Base-by-base conservation (phyloP, 2,888 invertebrate species). In the Bedellia somnulentella region DNA sequence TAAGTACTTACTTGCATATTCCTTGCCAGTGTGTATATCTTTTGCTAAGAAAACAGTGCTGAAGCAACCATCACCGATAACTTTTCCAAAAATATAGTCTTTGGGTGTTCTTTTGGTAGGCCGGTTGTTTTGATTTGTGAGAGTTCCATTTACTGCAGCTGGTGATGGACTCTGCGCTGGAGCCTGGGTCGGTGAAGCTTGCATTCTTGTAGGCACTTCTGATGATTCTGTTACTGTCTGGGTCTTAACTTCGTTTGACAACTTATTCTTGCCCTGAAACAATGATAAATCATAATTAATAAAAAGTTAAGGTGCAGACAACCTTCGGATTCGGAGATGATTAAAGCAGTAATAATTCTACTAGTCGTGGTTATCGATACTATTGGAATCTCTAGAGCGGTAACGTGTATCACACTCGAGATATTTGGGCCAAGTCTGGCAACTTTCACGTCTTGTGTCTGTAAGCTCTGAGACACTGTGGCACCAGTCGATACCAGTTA, bases 1-100 rank as follows among this genome's bases (percentile, higher is more conserved):
- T n/a, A n/a, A n/a, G n/a, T n/a, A 84, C 90, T 84, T 80, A 93
- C 93, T 95, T 78, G 97, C 97, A 84, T 87, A 93, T 79, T 96
- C 93, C 52, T 86, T 88, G 49, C 83, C 85, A 32, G 87, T 89
- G 57, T 89, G 87, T 37, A 93, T 87, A 64, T 97, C 95, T 62
- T 90, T 92, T 30, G 93, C 94, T 43, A 94, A 80, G 63, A 92
- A 96, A 30, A 97, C 98, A 36, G 90, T 92, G 48, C 96, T 96
- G 64, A 92, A 99, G 58, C 96, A 95, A 40, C 98, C 98, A 66
- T 98, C 97, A 39, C 98, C 98, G 47, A 99, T 88, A 38, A 90
- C 82, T 77, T 92, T 93, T 34, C 94, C 93, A 75, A 99, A 99
- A 49, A 91, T 87, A 61, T 90, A 98, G 71, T 98, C 96, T 53